A percentile compares a stretch with the other conserved stretches of the same genome.
phyloP scores from a whole-genome alignment of 2,113 vertebrate species.

The Ctenomys sociabilis region DNA sequence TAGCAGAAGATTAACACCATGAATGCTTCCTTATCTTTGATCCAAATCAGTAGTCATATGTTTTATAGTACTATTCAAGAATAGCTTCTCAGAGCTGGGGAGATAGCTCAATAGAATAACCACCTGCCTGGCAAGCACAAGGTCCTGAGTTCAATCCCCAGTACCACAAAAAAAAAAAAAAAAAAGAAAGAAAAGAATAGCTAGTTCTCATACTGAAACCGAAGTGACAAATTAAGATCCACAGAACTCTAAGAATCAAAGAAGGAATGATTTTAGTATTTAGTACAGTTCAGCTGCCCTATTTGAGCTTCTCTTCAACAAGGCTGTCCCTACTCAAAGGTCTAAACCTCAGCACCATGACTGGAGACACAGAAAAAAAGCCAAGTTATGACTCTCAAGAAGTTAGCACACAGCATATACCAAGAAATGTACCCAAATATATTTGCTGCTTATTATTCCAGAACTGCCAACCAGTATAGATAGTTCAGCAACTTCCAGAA shows the following conservation, averaged over 20 bases:
- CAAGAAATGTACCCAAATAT: neutral
- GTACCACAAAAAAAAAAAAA: too few species aligned
- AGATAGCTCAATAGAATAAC: too few species aligned
- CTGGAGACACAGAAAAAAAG: neutral
- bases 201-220: neutral
- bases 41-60: neutral
- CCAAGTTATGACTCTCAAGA: neutral
- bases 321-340: neutral
- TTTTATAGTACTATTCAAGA: neutral
- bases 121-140: too few species aligned
- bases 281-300: neutral
- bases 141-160: too few species aligned
- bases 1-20: neutral
- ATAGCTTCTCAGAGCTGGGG: too few species aligned
- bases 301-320: neutral
- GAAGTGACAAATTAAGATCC: neutral
- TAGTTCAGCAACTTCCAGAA: neutral
- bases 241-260: neutral
- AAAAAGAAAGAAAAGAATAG: slow-evolving; percentile 27
- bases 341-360: neutral
- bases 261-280: neutral
- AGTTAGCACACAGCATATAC: neutral
- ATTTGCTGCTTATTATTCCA: neutral
- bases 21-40: neutral
- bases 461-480: neutral